A percentile compares a stretch with the other conserved stretches of the same genome.
Evolutionary conservation across 2,888 invertebrate species (phyloP).

Genomic region (Conomelus anceps): DNA sequence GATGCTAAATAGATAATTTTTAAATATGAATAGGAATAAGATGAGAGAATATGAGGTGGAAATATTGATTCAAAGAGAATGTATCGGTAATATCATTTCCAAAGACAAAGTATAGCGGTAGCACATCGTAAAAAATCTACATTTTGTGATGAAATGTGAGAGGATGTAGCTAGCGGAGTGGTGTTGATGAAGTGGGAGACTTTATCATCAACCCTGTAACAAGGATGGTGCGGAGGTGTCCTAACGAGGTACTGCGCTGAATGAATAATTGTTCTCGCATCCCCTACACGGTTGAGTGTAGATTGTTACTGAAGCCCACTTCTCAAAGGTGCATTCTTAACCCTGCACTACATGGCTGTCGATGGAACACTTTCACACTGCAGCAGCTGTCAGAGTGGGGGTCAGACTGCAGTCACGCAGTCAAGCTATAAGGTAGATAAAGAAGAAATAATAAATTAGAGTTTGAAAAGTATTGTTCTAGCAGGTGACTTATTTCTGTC

Average conservation of each 20-base stretch:
- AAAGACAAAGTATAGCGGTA: neutral
- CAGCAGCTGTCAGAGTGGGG: neutral
- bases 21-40: no score
- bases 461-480: no score
- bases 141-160: neutral
- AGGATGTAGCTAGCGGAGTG: neutral
- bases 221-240: neutral
- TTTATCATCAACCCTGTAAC: neutral
- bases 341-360: no score
- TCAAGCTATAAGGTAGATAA: no score
- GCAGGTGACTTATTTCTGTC: no score
- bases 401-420: neutral
- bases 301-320: neutral
- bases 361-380: neutral
- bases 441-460: no score
- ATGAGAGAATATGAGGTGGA: no score
- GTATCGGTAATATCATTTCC: no score
- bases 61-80: no score
- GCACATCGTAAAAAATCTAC: neutral
- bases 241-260: neutral
- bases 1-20: no score
- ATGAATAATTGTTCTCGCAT: neutral
- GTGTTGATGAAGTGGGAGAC: neutral
- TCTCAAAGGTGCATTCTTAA: neutral
- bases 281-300: neutral